These are phyloP conservation scores for Drosophila paracracens DNA, from an alignment of 2,888 invertebrate species.

Conservation along the genomic window DNA sequence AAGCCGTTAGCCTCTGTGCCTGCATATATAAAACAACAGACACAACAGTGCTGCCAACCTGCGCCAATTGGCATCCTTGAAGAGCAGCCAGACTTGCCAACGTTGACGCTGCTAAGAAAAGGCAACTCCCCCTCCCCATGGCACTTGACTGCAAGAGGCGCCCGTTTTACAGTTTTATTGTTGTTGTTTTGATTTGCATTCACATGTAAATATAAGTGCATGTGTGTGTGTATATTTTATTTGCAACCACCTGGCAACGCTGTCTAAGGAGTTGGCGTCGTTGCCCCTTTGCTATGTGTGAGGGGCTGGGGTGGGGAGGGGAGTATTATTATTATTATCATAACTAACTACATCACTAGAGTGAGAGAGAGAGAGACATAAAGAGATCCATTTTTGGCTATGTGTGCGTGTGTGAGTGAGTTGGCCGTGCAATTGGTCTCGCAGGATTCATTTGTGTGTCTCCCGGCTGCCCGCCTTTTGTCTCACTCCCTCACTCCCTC, in stretches of 20 bases:
- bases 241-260: constrained; percentile 50
- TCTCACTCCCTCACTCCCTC: constrained; percentile 14
- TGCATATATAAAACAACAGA: constrained; percentile 40
- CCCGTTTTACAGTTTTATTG: constrained; percentile 41
- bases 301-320: neutral
- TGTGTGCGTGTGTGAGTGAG: constrained; percentile 13
- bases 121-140: neutral
- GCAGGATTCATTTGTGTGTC: constrained; percentile 77
- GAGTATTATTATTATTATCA: constrained; percentile 63
- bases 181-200: constrained; percentile 61
- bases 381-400: constrained; percentile 3
- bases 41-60: constrained; percentile 68
- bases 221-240: constrained; percentile 16
- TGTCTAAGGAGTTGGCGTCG: constrained; percentile 29
- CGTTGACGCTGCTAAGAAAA: constrained; percentile 39
- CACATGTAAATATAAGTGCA: constrained; percentile 21
- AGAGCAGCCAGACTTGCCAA: constrained; percentile 43
- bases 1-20: constrained; percentile 61
- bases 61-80: constrained; percentile 73
- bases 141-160: constrained; percentile 27
- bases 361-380: neutral
- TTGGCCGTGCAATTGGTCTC: constrained; percentile 77
- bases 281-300: neutral
- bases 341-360: constrained; percentile 61
- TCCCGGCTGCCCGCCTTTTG: constrained; percentile 33